These are phyloP conservation scores for Eira barbara DNA, from an alignment of 2,113 vertebrate genomes.

Conservation along the genomic window DNA sequence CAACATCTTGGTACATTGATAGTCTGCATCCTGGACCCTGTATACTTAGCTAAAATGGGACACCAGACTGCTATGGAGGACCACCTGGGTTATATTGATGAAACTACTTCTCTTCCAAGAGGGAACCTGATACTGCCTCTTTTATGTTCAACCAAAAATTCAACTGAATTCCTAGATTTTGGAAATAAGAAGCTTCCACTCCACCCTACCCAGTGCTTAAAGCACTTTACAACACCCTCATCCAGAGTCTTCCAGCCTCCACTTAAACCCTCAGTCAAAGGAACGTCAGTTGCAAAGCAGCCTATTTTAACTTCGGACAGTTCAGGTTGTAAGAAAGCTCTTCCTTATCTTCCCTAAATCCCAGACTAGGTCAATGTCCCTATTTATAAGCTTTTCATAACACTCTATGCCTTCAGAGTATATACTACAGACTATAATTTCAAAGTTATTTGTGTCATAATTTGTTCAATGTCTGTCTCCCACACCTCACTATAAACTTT, in stretches of 20 bases:
- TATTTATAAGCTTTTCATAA: not conserved
- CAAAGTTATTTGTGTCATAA: constrained; percentile 2
- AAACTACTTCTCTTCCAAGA: not conserved
- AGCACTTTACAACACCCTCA: not conserved
- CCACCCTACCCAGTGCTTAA: not conserved
- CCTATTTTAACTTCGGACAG: not conserved
- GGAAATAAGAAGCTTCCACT: not conserved
- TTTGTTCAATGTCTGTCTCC: not conserved
- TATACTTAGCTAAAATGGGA: not conserved
- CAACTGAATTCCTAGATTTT: not conserved
- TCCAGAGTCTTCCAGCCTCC: not conserved
- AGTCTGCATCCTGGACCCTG: not conserved
- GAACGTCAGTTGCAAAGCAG: not conserved
- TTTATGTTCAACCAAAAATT: not conserved
- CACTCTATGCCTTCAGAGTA: not conserved
- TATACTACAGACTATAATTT: not conserved
- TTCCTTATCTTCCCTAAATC: not conserved
- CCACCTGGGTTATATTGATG: not conserved
- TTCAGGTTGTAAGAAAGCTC: not conserved
- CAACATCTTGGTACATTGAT: not conserved
- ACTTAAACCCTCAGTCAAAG: not conserved
- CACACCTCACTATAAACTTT: not conserved
- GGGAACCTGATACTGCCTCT: not conserved
- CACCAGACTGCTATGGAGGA: not conserved
- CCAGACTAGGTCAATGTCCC: not conserved